Conservation (phyloP, 1,140 invertebrate genomes). For the Venturia canescens region DNA sequence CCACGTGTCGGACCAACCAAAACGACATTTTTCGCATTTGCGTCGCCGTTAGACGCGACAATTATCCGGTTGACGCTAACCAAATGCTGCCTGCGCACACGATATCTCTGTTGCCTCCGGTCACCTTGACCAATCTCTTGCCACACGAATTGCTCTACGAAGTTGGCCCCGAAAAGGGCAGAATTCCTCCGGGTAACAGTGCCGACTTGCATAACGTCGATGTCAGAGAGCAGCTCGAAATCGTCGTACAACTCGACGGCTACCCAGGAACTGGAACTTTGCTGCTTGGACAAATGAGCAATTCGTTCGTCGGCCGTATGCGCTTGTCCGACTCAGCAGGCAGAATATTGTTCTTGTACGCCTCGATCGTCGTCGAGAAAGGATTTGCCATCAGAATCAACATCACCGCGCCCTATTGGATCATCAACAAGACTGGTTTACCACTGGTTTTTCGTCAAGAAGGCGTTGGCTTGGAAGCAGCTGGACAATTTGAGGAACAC, state of each 20-base stretch:
- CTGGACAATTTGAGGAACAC: conserved; percentile 96
- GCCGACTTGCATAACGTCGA: conserved; percentile 75
- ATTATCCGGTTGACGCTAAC: conserved; percentile 83
- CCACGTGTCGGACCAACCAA: conserved; percentile 72
- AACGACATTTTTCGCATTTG: conserved; percentile 82
- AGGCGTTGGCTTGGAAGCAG: conserved; percentile 86
- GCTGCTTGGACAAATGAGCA: conserved; percentile 72
- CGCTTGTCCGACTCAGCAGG: conserved; percentile 84
- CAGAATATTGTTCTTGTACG: conserved; percentile 86
- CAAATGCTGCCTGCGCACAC: conserved; percentile 88
- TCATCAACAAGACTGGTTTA: conserved; percentile 96
- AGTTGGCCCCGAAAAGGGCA: conserved; percentile 77
- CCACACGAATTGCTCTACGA: conserved; percentile 85
- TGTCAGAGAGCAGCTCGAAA: conserved; percentile 82
- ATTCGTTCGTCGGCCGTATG: conserved; percentile 77
- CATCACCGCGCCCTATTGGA: conserved; percentile 94
- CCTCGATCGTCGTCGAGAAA: conserved; percentile 78
- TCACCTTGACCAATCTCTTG: conserved; percentile 88
- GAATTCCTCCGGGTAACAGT: conserved; percentile 81
- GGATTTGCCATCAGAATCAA: conserved; percentile 81
- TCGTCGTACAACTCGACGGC: conserved; percentile 88
- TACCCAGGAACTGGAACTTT: conserved; percentile 84
- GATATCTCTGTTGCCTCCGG: conserved; percentile 88
- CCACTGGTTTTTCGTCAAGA: conserved; percentile 97
- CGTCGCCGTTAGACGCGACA: conserved; percentile 86